These are phyloP conservation scores for Orthosia gracilis DNA, from an alignment of 2,888 invertebrate species.

Conservation along the genomic window DNA sequence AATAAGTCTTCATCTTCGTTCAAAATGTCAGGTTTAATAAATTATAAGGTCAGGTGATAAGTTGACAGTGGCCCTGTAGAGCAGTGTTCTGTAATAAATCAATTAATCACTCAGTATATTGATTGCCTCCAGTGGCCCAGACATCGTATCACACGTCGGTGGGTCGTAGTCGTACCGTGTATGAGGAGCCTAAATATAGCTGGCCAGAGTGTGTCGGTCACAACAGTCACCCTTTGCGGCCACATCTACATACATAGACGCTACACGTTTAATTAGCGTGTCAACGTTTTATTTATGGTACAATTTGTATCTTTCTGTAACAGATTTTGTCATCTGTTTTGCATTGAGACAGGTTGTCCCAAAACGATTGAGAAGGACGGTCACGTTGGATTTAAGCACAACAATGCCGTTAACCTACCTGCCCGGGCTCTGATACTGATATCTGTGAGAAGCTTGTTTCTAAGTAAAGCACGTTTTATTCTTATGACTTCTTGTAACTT, in stretches of 20 bases:
- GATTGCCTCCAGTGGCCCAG: constrained; percentile 80
- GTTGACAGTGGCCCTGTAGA: constrained; percentile 78
- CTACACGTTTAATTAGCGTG: constrained; percentile 61
- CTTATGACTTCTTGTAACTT: constrained; percentile 17
- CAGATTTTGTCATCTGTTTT: constrained; percentile 40
- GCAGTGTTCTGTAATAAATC: constrained; percentile 80
- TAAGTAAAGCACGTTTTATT: constrained; percentile 5
- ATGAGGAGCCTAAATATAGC: constrained; percentile 85
- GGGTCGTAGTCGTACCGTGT: constrained; percentile 74
- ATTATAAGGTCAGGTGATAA: constrained; percentile 73
- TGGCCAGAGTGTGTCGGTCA: constrained; percentile 69
- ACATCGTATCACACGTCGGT: constrained; percentile 82
- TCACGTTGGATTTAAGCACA: constrained; percentile 18
- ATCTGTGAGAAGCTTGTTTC: constrained; percentile 25
- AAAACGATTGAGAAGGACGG: constrained; percentile 33
- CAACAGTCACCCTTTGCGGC: constrained; percentile 75
- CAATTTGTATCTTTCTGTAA: constrained; percentile 32
- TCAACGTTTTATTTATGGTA: constrained; percentile 52
- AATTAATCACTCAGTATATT: constrained; percentile 79
- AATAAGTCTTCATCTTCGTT: constrained; percentile 62
- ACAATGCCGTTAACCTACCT: constrained; percentile 51
- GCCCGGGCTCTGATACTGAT: constrained; percentile 52
- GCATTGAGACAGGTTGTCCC: constrained; percentile 30
- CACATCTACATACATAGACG: constrained; percentile 60
- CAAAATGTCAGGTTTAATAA: constrained; percentile 76